These are phyloP conservation scores for Trematomus bernacchii DNA, from an alignment of 2,797 vertebrate genomes.

Conservation along the genomic window DNA sequence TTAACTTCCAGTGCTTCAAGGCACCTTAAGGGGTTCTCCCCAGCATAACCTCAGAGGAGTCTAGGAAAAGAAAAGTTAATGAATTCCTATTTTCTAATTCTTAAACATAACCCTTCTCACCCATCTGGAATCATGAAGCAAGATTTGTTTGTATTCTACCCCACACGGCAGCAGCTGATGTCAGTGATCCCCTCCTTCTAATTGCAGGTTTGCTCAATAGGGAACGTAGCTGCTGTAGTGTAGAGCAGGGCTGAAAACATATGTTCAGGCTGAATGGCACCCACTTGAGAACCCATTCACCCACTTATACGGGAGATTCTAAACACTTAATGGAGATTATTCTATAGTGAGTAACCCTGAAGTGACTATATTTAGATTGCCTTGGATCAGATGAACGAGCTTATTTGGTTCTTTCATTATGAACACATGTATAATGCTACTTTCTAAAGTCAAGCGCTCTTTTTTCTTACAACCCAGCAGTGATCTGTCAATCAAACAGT, in stretches of 20 bases:
- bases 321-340: conserved; percentile 26
- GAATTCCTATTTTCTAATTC: conserved; percentile 32
- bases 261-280: conserved; percentile 17
- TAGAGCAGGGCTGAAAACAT: neutral
- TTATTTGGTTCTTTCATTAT: conserved; percentile 19
- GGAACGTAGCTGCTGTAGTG: conserved; percentile 8
- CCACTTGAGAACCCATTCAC: conserved; percentile 24
- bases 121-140: neutral
- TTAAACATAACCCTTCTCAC: conserved; percentile 20
- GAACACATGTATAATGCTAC: neutral
- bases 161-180: conserved; percentile 22
- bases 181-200: conserved; percentile 32
- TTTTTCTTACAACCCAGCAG: neutral
- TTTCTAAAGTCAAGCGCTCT: neutral
- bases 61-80: neutral
- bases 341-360: neutral
- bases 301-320: conserved; percentile 2
- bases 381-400: neutral
- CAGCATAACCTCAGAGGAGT: conserved; percentile 38
- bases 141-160: neutral
- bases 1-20: conserved; percentile 34
- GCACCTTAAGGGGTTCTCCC: conserved; percentile 58
- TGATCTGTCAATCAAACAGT: neutral
- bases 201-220: conserved; percentile 44
- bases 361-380: conserved; percentile 8